Evolutionary conservation across 2,113 vertebrate genomes (phyloP).

Genomic region (Emydocephalus ijimae): DNA sequence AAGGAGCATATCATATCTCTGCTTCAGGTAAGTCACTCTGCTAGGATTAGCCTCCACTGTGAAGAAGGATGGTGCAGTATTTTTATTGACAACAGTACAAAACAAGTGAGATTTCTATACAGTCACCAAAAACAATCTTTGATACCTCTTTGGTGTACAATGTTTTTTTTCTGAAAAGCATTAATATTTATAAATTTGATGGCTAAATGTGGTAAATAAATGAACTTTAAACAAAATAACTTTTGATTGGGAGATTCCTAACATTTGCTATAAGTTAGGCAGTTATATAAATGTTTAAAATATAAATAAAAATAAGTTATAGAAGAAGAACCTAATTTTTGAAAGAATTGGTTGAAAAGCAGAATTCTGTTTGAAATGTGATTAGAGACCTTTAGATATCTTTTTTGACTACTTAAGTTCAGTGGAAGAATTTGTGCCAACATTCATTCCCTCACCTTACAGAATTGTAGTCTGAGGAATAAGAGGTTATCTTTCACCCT

Average conservation of each 20-base stretch:
- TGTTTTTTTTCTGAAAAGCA: neutral
- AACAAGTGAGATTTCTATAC: neutral
- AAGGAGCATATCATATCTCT: neutral
- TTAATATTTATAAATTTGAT: constrained; percentile 4
- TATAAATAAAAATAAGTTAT: neutral
- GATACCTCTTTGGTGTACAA: neutral
- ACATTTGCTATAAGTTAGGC: no score
- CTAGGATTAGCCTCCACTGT: neutral
- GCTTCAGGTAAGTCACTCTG: neutral
- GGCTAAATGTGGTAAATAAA: neutral
- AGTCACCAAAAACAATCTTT: neutral
- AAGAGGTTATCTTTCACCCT: neutral
- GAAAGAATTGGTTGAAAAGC: neutral
- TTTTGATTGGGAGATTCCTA: neutral
- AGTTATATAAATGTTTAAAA: neutral
- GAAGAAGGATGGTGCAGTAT: neutral
- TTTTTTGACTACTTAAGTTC: neutral
- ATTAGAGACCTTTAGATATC: neutral
- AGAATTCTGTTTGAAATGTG: neutral
- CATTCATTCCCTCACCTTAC: neutral
- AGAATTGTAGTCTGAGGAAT: neutral
- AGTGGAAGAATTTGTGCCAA: neutral
- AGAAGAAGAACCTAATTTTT: neutral
- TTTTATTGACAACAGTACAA: neutral
- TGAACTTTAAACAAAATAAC: neutral